Percentiles rank a stretch among this genome's conserved stretches.
Evolutionary conservation across 2,113 vertebrate genomes (phyloP).

Genomic region (Neolamprologus devosi): DNA sequence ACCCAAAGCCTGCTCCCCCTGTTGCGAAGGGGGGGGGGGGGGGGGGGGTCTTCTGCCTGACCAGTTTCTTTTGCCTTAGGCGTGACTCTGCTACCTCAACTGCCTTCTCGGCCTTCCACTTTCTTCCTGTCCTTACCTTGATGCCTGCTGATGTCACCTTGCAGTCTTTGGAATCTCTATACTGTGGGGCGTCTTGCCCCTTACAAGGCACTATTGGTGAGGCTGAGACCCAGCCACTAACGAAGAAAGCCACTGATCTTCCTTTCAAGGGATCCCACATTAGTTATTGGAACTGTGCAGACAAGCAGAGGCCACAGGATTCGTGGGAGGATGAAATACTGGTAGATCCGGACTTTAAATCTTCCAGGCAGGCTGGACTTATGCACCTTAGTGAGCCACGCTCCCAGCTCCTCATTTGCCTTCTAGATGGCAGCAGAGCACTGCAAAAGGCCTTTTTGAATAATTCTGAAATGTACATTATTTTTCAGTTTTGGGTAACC

Average conservation of each 20-base stretch:
- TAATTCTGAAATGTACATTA: background rate
- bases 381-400: rapidly evolving
- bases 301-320: background rate
- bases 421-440: background rate
- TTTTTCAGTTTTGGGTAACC: background rate
- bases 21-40: background rate
- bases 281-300: background rate
- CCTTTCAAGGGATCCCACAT: background rate
- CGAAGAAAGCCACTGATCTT: background rate
- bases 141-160: background rate
- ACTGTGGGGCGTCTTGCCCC: background rate
- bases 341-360: rapidly evolving
- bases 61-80: background rate
- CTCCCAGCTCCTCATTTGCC: background rate
- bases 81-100: background rate
- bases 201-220: background rate
- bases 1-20: background rate
- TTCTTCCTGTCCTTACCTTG: background rate
- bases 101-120: background rate
- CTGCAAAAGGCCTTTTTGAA: background rate
- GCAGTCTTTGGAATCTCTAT: background rate
- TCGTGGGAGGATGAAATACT: background rate
- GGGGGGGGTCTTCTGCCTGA: rapidly evolving
- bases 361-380: background rate
- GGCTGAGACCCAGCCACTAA: rapidly evolving